Base-by-base conservation (phyloP, 2,797 vertebrate species). In the Mastacembelus armatus region DNA sequence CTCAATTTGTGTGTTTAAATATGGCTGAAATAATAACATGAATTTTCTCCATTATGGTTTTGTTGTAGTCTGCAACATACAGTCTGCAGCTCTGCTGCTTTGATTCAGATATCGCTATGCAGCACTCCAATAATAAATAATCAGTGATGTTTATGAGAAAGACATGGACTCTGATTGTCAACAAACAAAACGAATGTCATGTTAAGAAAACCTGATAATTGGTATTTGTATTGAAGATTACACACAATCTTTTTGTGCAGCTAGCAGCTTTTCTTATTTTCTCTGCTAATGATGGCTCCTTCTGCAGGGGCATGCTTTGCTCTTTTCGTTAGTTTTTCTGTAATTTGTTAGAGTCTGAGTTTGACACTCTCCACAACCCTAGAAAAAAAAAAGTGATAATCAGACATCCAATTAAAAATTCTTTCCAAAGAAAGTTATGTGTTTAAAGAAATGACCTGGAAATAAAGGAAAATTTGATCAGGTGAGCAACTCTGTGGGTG, bases 361-460 rank as follows among this genome's bases (percentile, higher is more conserved):
- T 22, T 60, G 63, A 81, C 47, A 61, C 52, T 33, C 33, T 10
- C 35, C 43, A 15, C 29, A 72, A 72, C 55, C 64, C 58, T 3
- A 3, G 43, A 58, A 71, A 68, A 58, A 71, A 56, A 11, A 47
- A 29, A 16, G 15, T 11, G 21, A 22, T 69, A 15, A 81, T 78
- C 63, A 70, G 49, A 55, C 43, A 67, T 39, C 51, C 67, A 81
- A 75, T 88, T 87, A 80, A 59, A 83, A 71, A 42, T 22, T 19
- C 42, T 70, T 10, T 52, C 9, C 3, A 16, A 56, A 22, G 49
- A 60, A 33, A 57, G 39, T 33, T 14, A 8, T 26, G n/a, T 50
- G 9, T 62, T 59, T 27, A 26, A 69, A 57, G 18, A 71, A 59
- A 62, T 44, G 24, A 75, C 51, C 50, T 56, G 4, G 14, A 60